These are phyloP conservation scores for Oryzaephilus surinamensis DNA, from an alignment of 1,140 invertebrate species.

Conservation along the genomic window DNA sequence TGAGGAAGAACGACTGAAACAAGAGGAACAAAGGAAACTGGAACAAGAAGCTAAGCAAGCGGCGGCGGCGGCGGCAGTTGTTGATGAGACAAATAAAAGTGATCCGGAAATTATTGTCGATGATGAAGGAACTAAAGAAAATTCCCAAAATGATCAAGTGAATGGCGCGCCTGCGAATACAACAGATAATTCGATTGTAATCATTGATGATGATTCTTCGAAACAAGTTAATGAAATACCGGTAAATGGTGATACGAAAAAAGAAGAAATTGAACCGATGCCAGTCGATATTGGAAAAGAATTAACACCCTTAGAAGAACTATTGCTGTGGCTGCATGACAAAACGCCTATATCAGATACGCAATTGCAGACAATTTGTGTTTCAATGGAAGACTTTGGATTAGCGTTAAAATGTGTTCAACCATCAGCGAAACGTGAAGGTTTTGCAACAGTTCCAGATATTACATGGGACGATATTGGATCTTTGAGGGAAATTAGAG, in stretches of 20 bases:
- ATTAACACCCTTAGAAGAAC: constrained; percentile 22
- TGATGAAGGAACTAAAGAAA: constrained; percentile 13
- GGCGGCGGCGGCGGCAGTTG: constrained; percentile 2
- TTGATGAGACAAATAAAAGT: constrained; percentile 12
- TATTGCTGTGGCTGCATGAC: constrained; percentile 47
- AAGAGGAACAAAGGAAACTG: no score
- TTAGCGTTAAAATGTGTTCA: constrained; percentile 71
- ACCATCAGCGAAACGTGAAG: constrained; percentile 92
- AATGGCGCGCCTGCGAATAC: constrained; percentile 2
- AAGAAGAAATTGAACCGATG: constrained; percentile 8
- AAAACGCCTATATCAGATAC: constrained; percentile 43
- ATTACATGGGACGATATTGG: constrained; percentile 97
- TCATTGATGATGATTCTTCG: constrained; percentile 21
- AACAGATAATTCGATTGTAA: constrained; percentile 14
- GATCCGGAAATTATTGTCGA: constrained; percentile 23
- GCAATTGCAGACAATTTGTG: constrained; percentile 49
- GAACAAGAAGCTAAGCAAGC: background rate
- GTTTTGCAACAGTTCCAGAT: constrained; percentile 94
- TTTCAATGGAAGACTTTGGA: constrained; percentile 66
- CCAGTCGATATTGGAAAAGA: constrained; percentile 13
- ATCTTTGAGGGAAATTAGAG: constrained; percentile 74
- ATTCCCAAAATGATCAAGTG: constrained; percentile 9
- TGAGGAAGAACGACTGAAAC: constrained; percentile 10
- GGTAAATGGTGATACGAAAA: background rate
- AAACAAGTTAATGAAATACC: background rate